Base-by-base conservation (phyloP, 2,888 invertebrate genomes). In the Heteromurus nitidus region DNA sequence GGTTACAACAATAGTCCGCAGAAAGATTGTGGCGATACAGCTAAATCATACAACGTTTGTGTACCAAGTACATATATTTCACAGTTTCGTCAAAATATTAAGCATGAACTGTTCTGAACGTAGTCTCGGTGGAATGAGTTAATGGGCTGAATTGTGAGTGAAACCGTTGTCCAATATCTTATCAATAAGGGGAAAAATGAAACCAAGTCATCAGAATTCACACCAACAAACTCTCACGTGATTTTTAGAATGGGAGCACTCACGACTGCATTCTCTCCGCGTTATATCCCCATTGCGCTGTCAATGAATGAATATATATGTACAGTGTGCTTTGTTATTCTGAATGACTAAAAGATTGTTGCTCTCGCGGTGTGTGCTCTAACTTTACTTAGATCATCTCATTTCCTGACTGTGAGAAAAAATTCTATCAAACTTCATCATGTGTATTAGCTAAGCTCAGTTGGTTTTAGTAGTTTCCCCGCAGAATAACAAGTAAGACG, bases 191-290 rank as follows among this genome's bases (percentile, higher is more conserved):
- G 30, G 55, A 53, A 72, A 77, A 79, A 79, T 42, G 79, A 79
- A 79, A 79, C 79, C 69, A 79, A 79, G 79, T 26, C 79, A 79
- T 79, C 79, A 79, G 62, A 79, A 79, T 79, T 79, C 77, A 77
- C 77, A 77, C 69, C 77, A 53, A 62, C 77, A 77, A 77, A 69
- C 36, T 68, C 79, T 79, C 79, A 79, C 79, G 65, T 68, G 69
- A 55, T 42, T n/a, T 68, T 65, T 7, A 7, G 22, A 79, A 64
- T 79, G 79, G 50, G 79, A 79, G 62, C 79, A 72, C 79, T 79
- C 79, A 79, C 79, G 79, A 70, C n/a, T 47, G 47, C 47, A 47
- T 13, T 11, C n/a, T 47, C 76, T 24, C 36, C 44, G 74, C 64
- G 55, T 73, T 55, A 47, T 73, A 42, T 44, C 18, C n/a, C n/a